Base-by-base conservation (phyloP, 2,113 vertebrate genomes). In the Sander lucioperca region DNA sequence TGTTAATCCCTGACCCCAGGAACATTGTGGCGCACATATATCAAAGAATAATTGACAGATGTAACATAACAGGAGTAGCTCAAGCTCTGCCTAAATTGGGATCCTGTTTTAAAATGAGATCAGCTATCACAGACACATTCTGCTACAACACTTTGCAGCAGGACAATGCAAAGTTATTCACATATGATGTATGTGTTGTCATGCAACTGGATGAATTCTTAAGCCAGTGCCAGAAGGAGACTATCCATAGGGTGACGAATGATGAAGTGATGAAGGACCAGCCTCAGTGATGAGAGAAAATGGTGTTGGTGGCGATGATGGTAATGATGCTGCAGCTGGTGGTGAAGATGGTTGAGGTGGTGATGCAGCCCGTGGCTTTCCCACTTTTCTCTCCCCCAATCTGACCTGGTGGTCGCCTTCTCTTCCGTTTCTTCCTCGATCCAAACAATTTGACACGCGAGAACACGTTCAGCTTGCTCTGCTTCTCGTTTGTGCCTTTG, bases 361-460 rank as follows among this genome's bases (percentile, higher is more conserved):
- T 75, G 79, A 25, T 82, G 54, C 45, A 53, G 64, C 62, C 14
- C 39, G 16, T 23, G 61, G 27, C 45, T 61, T 45, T 61, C 47
- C 21, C 58, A 79, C 59, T 65, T 39, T 16, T 30, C 57, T 23
- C 16, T 21, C 39, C 69, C 33, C 30, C 45, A 21, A 71, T 67
- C 75, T 71, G 93, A 99, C 98, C 98, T 99, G 98, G 97, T 93
- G 96, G 97, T 92, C 97, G 93, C 66, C 96, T 95, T 93, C 97
- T 96, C 91, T 95, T 96, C 88, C 98, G 95, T 89, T 99, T 99
- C 96, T 99, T 99, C 85, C 93, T 92, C 87, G 97, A 98, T 85
- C 98, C 96, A 91, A 99, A 99, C 93, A 99, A 95, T 96, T 99
- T 98, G 94, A 99, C 98, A 54, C 98, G 96, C 84, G 98, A 99